Evolutionary conservation across 2,797 vertebrate genomes (phyloP).

Genomic region (Trichosurus vulpecula): DNA sequence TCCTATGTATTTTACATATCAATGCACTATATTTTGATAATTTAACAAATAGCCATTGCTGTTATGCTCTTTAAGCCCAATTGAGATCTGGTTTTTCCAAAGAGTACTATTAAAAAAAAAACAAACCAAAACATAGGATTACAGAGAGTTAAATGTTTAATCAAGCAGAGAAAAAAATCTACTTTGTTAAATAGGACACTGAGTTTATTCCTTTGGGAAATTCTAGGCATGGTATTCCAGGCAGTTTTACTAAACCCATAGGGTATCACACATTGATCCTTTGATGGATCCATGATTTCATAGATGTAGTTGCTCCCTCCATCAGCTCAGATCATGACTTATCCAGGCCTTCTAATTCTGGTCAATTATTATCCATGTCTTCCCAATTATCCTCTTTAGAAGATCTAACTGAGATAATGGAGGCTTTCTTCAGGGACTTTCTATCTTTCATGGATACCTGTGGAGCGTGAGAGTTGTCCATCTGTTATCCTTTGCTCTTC

Average conservation of each 20-base stretch:
- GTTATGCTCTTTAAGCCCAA: slow-evolving; percentile 16
- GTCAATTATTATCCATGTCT: not conserved
- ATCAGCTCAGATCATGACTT: not conserved
- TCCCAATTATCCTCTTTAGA: not conserved
- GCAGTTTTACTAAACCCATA: slow-evolving; percentile 57
- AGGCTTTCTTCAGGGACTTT: not conserved
- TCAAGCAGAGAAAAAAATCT: not conserved
- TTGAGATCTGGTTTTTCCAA: slow-evolving; percentile 18
- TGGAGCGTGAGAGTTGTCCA: not conserved
- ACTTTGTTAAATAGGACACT: slow-evolving; percentile 57
- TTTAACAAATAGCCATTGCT: not conserved
- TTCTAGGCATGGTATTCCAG: slow-evolving; percentile 36
- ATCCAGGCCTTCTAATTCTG: not conserved
- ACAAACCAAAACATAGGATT: not conserved
- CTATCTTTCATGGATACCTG: not conserved
- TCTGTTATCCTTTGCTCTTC: not conserved
- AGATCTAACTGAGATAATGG: not conserved
- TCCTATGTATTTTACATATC: not conserved
- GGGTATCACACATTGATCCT: slow-evolving; percentile 49
- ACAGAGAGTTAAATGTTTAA: slow-evolving; percentile 36
- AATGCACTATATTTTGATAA: not conserved
- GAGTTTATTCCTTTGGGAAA: slow-evolving; percentile 52
- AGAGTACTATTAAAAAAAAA: not conserved
- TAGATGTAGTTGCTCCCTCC: not conserved
- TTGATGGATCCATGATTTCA: not conserved